Base-by-base conservation (phyloP, 2,797 vertebrate genomes). In the Rhinoraja longicauda region DNA sequence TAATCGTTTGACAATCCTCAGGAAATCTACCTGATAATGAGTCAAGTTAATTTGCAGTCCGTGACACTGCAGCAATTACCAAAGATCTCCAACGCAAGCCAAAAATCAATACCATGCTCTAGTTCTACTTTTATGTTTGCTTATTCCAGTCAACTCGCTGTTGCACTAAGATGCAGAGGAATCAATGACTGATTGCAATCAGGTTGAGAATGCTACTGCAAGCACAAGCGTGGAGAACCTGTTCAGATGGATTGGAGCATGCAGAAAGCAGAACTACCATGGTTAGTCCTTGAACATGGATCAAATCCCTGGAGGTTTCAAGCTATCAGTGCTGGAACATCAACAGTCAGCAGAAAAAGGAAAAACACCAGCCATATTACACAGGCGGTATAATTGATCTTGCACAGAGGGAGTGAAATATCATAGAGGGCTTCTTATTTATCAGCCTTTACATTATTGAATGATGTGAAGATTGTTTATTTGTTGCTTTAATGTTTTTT, bases 1-100 rank as follows among this genome's bases (percentile, higher is more conserved):
- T 96, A 97, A 96, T 96, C 96, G 94, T 94, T 96, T 93, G 90
- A 93, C 93, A 94, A 94, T 93, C 93, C 94, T 94, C 93, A 94
- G 94, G 93, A 94, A 95, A 94, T 57, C 90, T 94, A 93, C 94
- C 95, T 96, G 94, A 95, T 97, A 96, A 95, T 93, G 94, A 95
- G 94, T 94, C 93, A 95, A 92, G 94, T 94, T 96, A 95, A 95
- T 95, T 96, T 94, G 93, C 93, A 94, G 93, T 45, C 70, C n/a
- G 79, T 82, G 93, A 91, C 95, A 88, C 93, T 93, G 94, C 93
- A 95, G 94, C 94, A 94, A 90, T 93, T 93, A 93, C 84, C 92
- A 88, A 75, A 73, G 86, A 93, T 92, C 90, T 92, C 90, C 0
- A 91, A 92, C 70, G 75, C 39, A n/a, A 91, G 39, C 70, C 90